Evolutionary conservation across 2,888 invertebrate species (phyloP), one percentile per base, ranked within the genome.

Genomic region (Anaspis maculata): DNA sequence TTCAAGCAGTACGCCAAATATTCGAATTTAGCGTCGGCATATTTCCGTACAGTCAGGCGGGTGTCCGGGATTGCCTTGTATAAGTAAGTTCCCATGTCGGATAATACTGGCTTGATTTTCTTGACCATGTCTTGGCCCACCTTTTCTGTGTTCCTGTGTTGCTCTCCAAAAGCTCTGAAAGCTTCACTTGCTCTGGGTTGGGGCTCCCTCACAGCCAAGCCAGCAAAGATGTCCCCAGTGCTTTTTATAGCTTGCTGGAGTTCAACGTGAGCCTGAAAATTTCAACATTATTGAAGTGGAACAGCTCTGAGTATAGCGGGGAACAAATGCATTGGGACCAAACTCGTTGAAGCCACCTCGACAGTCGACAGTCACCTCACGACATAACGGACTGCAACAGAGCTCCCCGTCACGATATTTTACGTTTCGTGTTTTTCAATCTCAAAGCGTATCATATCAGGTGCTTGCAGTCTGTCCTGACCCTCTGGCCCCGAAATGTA

Each of bases 31-130:
- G 91, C 89, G 66, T 99, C 97, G 0, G 97, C 90, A 63, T 99
- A 99, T 57, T 96, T 96, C 49, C 90, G 86, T 23, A 99, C 92
- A 0, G 98, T 98, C 16, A 98, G 68, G 54, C 92, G 84, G 0
- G 97, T 98, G 61, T 99, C 98, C 0, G 98, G 98, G 52, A 99
- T 95, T 0, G 97, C 98, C 67, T 97, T 95, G 62, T 91, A 82
- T 1, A 98, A 73, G 59, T 96, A 98, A 0, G 97, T 97, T 12
- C 94, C 94, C 67, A 99, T 77, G 64, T 98, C 97, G 24, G 83
- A 77, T 32, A 97, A 68, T 60, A 87, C 94, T 16, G 96, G 96
- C 66, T 94, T 95, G 9, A 94, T 73, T 41, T 83, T 77, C 61
- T 92, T 91, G 27, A 96, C 67, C 80, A 94, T 89, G 40, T 79